These are phyloP conservation scores for Meriones unguiculatus DNA, from an alignment of 2,113 vertebrate genomes.

Conservation along the genomic window DNA sequence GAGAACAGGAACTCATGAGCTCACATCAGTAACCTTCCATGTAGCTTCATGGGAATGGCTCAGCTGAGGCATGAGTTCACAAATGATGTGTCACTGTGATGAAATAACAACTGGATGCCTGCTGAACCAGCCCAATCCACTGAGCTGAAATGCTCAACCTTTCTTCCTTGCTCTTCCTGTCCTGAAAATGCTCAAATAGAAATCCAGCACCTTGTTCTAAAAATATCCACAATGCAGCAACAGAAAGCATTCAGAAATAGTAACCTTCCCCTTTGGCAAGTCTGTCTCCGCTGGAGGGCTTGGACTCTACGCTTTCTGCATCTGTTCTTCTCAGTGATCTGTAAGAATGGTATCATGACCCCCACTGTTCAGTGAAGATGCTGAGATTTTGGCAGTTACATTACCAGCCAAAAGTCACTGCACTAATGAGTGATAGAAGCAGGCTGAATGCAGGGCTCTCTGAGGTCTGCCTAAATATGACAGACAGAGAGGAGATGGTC, in stretches of 20 bases:
- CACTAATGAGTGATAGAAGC: rapidly evolving
- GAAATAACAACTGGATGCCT: background rate
- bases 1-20: background rate
- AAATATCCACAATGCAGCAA: rapidly evolving
- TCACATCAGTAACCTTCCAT: background rate
- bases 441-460: background rate
- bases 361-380: no score
- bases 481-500: rapidly evolving
- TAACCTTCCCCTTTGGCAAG: rapidly evolving
- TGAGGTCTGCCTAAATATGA: rapidly evolving
- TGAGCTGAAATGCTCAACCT: background rate
- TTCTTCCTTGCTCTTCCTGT: background rate
- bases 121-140: background rate
- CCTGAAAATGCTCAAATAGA: background rate
- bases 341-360: rapidly evolving
- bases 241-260: rapidly evolving
- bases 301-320: background rate
- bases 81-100: background rate
- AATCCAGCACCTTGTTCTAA: background rate
- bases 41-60: background rate
- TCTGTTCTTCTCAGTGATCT: background rate
- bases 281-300: background rate
- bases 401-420: background rate
- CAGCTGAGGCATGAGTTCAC: background rate
- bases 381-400: no score